Base-by-base conservation (phyloP, 2,888 invertebrate species). In the Trichopoda pennipes region DNA sequence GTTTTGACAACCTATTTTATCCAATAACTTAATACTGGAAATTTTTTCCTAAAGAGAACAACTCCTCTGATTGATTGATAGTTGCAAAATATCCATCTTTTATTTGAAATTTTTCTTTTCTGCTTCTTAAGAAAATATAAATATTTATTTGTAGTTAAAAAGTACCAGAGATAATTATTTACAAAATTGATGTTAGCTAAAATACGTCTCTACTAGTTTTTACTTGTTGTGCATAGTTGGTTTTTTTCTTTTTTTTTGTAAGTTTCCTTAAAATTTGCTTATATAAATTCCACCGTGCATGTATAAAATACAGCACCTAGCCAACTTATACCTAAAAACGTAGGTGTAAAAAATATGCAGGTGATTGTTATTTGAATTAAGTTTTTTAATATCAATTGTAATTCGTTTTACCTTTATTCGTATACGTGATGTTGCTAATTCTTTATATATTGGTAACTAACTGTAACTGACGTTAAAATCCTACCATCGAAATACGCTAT, bases 391-490 rank as follows among this genome's bases (percentile, higher is more conserved):
- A 73, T 63, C 61, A 73, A 73, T 63, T 47, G 35, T 32, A 63
- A 63, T 42, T 55, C 32, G 16, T 8, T 73, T 51, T 23, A 16
- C 10, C 38, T 12, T 12, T 7, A 2, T 7, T 38, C 32, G 56
- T 47, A 10, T 16, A 23, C 32, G 32, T 44, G 12, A 7, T 44
- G 10, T 1, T 47, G 55, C 53, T 80, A 70, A 75, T 70, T 64
- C 75, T n/a, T 56, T 60, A 44, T 68, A 21, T 55, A 73, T 72
- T 66, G 55, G 28, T 68, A 49, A 56, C 61, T 47, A 72, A 73
- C 61, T 63, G 70, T 63, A 77, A 73, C 58, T 77, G 72, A 81
- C 49, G 44, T 68, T 35, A 42, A 76, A 76, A 76, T 73, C 72
- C 68, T 51, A 51, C 49, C 56, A 81, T 12, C 68, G 32, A 77